phyloP scores from a whole-genome alignment of 2,888 invertebrate genomes.

The Villa cingulata region DNA sequence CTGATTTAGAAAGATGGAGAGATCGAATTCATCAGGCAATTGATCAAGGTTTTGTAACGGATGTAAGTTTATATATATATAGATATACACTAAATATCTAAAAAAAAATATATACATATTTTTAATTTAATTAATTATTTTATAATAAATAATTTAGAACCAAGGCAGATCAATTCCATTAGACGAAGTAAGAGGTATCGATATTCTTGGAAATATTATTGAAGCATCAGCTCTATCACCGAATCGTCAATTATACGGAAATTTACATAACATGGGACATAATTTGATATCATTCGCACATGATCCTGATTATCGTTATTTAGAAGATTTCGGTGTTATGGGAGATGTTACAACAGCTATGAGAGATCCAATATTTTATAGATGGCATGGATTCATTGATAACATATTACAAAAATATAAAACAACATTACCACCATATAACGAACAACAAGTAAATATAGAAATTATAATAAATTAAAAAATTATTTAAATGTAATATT shows the following conservation, averaged over 20 bases:
- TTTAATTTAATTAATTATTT: no score
- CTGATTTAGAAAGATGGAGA: constrained; percentile 60
- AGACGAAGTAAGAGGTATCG: constrained; percentile 49
- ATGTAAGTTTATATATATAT: constrained; percentile 35
- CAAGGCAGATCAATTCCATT: constrained; percentile 16
- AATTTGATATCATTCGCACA: constrained; percentile 60
- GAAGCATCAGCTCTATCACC: constrained; percentile 56
- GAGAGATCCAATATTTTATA: constrained; percentile 76
- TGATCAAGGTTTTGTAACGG: constrained; percentile 48
- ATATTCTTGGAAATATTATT: constrained; percentile 63
- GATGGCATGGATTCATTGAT: constrained; percentile 70
- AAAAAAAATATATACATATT: neutral
- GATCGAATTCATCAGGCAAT: constrained; percentile 62
- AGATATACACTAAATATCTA: neutral
- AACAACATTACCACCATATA: constrained; percentile 43
- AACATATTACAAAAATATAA: constrained; percentile 61
- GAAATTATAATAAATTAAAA: no score
- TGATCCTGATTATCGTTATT: constrained; percentile 54
- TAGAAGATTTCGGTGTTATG: constrained; percentile 67
- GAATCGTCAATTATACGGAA: constrained; percentile 58
- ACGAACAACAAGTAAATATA: constrained; percentile 33
- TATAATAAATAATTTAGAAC: no score
- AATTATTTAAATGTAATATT: no score
- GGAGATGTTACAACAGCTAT: constrained; percentile 72
- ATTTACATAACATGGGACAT: constrained; percentile 72